Percentiles rank a stretch among this genome's conserved stretches.
Conservation (phyloP, 1,140 invertebrate genomes). For the Megalonaias nervosa region DNA sequence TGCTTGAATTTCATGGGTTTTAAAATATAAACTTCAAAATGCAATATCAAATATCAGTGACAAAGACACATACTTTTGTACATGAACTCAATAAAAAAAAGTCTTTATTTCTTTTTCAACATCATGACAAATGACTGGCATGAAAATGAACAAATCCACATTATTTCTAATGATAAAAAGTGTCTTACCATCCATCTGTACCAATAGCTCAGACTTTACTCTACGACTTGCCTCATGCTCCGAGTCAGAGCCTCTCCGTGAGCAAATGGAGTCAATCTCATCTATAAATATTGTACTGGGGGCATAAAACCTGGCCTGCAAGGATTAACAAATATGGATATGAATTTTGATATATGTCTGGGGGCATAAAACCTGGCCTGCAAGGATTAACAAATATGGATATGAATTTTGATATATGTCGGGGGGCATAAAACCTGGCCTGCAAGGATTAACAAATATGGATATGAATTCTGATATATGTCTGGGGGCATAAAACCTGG, state of each 20-base stretch:
- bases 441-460: constrained; percentile 67
- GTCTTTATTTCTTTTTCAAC: no score
- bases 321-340: constrained; percentile 26
- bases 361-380: constrained; percentile 99
- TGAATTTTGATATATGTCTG: no score
- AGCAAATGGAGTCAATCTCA: constrained; percentile 99
- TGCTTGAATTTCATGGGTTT: no score
- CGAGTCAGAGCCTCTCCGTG: constrained; percentile 93
- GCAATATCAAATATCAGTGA: no score
- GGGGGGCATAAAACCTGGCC: constrained; percentile 98
- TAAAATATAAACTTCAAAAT: no score
- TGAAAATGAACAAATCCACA: no score
- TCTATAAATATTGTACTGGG: constrained; percentile 99
- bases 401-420: no score
- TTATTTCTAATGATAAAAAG: no score
- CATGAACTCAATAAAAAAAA: no score
- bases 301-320: constrained; percentile 96
- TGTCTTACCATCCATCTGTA: constrained; percentile 96
- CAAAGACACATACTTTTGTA: no score
- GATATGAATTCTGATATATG: no score
- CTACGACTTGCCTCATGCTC: constrained; percentile 98
- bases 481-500: constrained; percentile 96
- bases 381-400: constrained; percentile 47
- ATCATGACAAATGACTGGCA: no score
- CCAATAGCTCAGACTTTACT: constrained; percentile 97